phyloP scores from a whole-genome alignment of 2,113 vertebrate genomes.

The Ciconia stormi region DNA sequence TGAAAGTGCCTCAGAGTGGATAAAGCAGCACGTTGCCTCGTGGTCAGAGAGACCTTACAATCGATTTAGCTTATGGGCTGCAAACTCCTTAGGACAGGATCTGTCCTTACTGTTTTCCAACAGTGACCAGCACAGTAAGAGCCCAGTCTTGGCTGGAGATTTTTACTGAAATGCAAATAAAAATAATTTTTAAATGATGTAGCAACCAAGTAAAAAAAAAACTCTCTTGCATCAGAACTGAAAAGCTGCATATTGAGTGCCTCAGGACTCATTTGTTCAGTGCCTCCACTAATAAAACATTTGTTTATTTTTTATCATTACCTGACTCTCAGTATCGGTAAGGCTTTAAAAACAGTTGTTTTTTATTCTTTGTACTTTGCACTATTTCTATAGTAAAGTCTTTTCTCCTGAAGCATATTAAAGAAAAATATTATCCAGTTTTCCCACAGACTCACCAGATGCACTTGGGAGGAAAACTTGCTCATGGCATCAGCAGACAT shows the following conservation, averaged over 20 bases:
- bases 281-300: background rate
- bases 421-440: background rate
- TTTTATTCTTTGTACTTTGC: background rate
- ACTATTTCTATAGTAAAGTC: background rate
- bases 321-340: background rate
- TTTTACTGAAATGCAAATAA: background rate
- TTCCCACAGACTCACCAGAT: background rate
- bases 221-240: background rate
- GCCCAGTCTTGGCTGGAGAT: background rate
- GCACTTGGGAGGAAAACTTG: background rate
- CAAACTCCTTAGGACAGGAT: background rate
- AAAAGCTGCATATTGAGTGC: background rate
- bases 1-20: background rate
- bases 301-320: background rate
- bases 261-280: background rate
- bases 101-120: background rate
- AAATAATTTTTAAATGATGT: background rate
- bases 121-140: background rate
- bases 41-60: background rate
- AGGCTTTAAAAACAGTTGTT: background rate
- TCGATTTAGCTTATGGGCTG: background rate
- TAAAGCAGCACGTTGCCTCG: background rate
- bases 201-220: background rate
- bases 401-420: background rate
- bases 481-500: background rate